phyloP scores from a whole-genome alignment of 2,888 invertebrate genomes.

The Sialis fuliginosa region DNA sequence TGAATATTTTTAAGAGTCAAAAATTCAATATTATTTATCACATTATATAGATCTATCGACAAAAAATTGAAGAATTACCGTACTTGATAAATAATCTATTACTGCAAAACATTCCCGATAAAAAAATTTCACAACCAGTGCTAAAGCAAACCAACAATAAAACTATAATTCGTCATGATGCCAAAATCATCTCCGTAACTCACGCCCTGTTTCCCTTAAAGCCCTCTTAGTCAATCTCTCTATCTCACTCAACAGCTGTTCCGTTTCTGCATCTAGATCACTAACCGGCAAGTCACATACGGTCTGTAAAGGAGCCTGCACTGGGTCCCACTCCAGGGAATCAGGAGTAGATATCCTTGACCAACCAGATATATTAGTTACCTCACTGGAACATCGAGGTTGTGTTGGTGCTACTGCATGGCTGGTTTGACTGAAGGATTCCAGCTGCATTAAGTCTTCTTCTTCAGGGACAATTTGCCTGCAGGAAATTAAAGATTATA shows the following conservation, averaged over 20 bases:
- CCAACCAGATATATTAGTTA: constrained; percentile 28
- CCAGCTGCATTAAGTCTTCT: constrained; percentile 5
- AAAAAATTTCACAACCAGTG: too few species aligned
- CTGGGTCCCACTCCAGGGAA: constrained; percentile 50
- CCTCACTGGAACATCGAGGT: constrained; percentile 3
- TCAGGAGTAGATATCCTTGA: constrained; percentile 44
- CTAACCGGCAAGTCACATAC: constrained; percentile 27
- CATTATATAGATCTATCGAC: too few species aligned
- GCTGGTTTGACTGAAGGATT: constrained; percentile 5
- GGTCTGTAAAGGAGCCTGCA: constrained; percentile 25
- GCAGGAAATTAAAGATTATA: not conserved
- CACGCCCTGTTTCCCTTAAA: constrained; percentile 41
- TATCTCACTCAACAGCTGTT: constrained; percentile 44
- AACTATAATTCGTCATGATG: not conserved
- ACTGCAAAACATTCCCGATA: too few species aligned
- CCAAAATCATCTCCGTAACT: constrained; percentile 20
- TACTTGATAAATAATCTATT: too few species aligned
- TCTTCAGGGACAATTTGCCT: constrained; percentile 14
- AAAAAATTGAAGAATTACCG: too few species aligned
- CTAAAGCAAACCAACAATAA: not conserved
- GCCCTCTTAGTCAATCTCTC: constrained; percentile 46
- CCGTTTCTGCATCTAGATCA: constrained; percentile 43
- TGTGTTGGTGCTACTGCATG: constrained; percentile 1
- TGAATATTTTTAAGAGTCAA: too few species aligned
- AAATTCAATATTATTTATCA: too few species aligned